phyloP scores from a whole-genome alignment of 2,113 vertebrate species.

The Chrysochloris asiatica region DNA sequence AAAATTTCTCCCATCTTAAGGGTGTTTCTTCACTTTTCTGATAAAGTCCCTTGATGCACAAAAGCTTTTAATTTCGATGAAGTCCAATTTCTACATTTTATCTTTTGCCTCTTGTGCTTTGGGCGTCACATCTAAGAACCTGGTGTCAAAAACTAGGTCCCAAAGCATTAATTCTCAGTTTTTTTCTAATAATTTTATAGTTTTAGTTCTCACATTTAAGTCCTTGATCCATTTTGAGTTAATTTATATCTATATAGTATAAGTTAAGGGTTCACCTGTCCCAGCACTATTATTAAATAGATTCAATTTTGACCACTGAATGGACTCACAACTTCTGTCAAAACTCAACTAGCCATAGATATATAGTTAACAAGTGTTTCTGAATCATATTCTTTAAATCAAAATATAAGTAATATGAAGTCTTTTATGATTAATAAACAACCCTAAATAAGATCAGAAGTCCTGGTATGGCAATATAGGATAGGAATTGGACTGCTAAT shows the following conservation, averaged over 20 bases:
- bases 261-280: neutral
- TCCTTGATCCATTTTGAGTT: neutral
- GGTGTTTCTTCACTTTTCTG: neutral
- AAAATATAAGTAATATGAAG: neutral
- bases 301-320: neutral
- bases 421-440: slow-evolving; percentile 20
- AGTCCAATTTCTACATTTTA: neutral
- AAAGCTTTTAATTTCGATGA: neutral
- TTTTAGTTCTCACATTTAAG: neutral
- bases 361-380: neutral
- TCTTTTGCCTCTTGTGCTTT: neutral
- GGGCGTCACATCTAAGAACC: no score
- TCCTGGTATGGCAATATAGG: no score
- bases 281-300: neutral
- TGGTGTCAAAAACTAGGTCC: neutral
- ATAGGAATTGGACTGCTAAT: no score
- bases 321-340: neutral
- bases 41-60: neutral
- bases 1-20: neutral
- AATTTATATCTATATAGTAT: neutral
- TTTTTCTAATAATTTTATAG: neutral
- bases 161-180: neutral
- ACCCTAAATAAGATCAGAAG: neutral
- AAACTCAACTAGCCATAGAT: neutral
- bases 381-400: slow-evolving; percentile 27